Conservation (phyloP, 2,888 invertebrate species). For the Pristionchus fissidentatus region DNA sequence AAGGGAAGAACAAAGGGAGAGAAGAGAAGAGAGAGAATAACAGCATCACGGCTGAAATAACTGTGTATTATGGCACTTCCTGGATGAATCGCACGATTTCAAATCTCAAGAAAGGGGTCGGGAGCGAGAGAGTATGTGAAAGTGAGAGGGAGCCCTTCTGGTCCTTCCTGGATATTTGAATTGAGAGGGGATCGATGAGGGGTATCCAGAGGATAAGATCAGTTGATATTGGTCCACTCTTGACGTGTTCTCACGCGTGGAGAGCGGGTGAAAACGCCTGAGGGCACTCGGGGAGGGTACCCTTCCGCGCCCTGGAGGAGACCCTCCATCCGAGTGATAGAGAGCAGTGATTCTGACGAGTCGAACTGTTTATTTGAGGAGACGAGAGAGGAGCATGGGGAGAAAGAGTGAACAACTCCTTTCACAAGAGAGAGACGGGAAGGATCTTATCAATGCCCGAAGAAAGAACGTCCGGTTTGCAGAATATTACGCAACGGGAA, state of each 20-base stretch:
- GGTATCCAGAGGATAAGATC: not conserved
- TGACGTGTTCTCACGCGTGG: no score
- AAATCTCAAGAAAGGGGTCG: no score
- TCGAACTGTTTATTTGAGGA: slow-evolving; percentile 34
- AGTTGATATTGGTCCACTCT: not conserved
- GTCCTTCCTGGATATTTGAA: not conserved
- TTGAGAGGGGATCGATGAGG: not conserved
- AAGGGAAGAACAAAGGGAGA: no score
- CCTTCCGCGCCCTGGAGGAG: not conserved
- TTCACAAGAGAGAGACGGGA: slow-evolving; percentile 10
- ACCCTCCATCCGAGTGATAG: not conserved
- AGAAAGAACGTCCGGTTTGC: no score
- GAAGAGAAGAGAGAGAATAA: no score
- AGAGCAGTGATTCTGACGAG: not conserved
- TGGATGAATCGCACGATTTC: no score
- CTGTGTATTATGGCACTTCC: no score
- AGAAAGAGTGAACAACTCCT: slow-evolving; percentile 22
- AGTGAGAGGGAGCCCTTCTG: not conserved
- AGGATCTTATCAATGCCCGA: no score
- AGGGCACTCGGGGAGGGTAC: not conserved
- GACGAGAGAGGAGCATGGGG: not conserved
- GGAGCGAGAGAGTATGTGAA: no score
- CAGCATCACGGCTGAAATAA: no score
- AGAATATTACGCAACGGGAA: no score
- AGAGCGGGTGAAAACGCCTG: no score